Evolutionary conservation across 2,888 invertebrate species (phyloP), one percentile per base, ranked within the genome.

Genomic region (Lithophane ornitopus): DNA sequence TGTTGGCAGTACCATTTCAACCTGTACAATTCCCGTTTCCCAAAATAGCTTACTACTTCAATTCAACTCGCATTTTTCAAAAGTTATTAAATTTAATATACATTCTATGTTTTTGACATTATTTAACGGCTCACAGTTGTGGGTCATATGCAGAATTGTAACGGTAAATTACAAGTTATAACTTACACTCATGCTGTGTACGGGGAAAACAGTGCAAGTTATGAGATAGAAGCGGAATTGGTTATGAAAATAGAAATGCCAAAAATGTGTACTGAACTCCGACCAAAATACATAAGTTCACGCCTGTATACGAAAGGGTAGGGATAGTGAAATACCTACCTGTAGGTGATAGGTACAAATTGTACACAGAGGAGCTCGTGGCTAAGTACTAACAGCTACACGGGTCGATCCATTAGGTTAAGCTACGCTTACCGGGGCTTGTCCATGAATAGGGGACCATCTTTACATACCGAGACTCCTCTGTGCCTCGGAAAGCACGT

Each of bases 21-120:
- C 61, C 22, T 52, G 58, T n/a, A 49, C 61, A 49, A 61, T 76
- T 59, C 49, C 1, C 28, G n/a, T 41, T n/a, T 34, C 49, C 70
- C 39, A 71, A 71, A 74, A 77, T 69, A 70, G 67, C 56, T 76
- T 73, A 61, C 70, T 62, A 58, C 77, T 76, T 69, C 61, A 84
- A 80, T 69, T 73, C 58, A 63, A 61, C 61, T 46, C 44, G 56
- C 56, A 80, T 59, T 75, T 84, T 73, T 69, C 65, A 59, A 77
- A 86, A 86, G 73, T 86, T 86, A 84, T 85, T 73, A 80, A 86
- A 84, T 80, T 84, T 77, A 80, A 84, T 86, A 75, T 61, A 82
- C 56, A 63, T 82, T 70, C 46, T 75, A 70, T 85, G 76, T 87
- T 87, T 80, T 71, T 62, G 86, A 74, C 86, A 77, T 85, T 84